Conservation (phyloP, 2,888 invertebrate genomes). For the Clitarchus hookeri region DNA sequence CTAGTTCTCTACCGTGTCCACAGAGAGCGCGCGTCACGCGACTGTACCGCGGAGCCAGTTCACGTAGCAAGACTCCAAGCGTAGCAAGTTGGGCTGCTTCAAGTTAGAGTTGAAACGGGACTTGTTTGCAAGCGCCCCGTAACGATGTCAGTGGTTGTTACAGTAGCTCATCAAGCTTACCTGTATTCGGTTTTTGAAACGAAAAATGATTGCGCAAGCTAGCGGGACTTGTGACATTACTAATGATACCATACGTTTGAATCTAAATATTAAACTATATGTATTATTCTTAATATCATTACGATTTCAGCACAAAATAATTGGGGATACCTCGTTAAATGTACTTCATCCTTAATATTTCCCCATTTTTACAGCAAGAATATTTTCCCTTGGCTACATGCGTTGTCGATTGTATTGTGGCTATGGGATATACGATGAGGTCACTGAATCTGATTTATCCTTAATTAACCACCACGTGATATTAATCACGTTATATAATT, state of each 20-base stretch:
- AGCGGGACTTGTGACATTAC: neutral
- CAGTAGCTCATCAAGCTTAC: neutral
- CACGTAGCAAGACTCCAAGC: neutral
- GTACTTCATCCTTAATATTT: neutral
- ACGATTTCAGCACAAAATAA: neutral
- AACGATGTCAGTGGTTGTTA: neutral
- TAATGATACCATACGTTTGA: neutral
- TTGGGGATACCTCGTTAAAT: neutral
- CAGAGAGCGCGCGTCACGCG: neutral
- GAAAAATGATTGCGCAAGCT: neutral
- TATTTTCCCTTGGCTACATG: neutral
- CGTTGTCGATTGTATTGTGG: neutral
- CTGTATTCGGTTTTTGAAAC: neutral
- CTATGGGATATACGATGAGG: neutral
- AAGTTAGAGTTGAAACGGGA: too few relatives aligned
- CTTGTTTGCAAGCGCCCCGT: too few relatives aligned
- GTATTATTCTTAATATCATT: neutral
- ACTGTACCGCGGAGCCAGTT: too few relatives aligned
- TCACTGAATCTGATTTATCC: neutral
- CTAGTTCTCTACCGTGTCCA: constrained; percentile 6
- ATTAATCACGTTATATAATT: neutral
- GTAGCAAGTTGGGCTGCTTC: too few relatives aligned
- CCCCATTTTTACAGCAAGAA: neutral
- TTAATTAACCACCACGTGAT: neutral
- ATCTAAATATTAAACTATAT: neutral